phyloP scores from a whole-genome alignment of 2,797 vertebrate species.

The Yasuhikotakia modesta region DNA sequence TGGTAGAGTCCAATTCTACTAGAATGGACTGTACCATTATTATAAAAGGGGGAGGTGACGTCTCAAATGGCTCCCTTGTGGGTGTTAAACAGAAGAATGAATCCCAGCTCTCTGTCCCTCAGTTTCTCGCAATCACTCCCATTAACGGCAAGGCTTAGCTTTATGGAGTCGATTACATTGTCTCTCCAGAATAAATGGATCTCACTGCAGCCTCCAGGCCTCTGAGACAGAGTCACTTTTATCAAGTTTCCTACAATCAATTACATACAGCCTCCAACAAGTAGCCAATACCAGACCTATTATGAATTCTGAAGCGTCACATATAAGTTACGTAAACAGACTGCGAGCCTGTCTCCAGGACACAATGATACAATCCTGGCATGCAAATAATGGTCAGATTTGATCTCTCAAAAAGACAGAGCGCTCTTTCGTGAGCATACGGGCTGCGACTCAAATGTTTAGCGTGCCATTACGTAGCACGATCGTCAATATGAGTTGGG shows the following conservation, averaged over 20 bases:
- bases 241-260: constrained; percentile 36
- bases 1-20: neutral
- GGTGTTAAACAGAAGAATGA: constrained; percentile 8
- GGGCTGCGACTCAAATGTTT: neutral
- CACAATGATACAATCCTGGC: neutral
- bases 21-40: constrained; percentile 16
- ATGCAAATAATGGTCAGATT: constrained; percentile 10
- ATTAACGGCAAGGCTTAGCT: constrained; percentile 33
- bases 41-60: neutral
- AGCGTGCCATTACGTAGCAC: constrained; percentile 6
- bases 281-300: constrained; percentile 37
- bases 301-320: constrained; percentile 27
- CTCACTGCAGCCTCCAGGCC: constrained; percentile 19
- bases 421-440: neutral
- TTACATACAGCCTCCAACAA: constrained; percentile 42
- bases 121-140: constrained; percentile 10
- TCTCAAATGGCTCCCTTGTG: constrained; percentile 18
- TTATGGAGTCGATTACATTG: constrained; percentile 42
- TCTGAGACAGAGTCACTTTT: neutral
- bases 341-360: neutral
- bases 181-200: constrained; percentile 36
- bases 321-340: neutral
- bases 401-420: neutral
- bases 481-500: constrained; percentile 25
- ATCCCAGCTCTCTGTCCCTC: constrained; percentile 1